phyloP scores from a whole-genome alignment of 2,113 vertebrate species.

The Nyctereutes procyonoides region DNA sequence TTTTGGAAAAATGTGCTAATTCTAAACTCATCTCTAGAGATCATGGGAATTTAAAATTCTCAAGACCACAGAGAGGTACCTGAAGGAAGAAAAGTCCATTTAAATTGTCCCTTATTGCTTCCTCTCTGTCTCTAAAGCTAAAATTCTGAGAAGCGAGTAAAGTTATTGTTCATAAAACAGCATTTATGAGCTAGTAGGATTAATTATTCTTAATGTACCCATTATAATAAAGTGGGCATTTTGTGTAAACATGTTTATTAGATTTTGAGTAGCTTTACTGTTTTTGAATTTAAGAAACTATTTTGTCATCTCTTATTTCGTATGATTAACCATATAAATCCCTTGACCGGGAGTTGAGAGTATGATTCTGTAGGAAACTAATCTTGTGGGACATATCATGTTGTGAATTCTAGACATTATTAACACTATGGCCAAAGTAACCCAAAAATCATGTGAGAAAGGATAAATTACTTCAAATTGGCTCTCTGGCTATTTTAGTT shows the following conservation, averaged over 20 bases:
- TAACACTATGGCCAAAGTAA: background rate
- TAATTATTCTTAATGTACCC: background rate
- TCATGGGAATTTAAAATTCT: background rate
- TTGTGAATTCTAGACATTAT: background rate
- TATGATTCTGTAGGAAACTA: background rate
- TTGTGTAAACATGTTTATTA: background rate
- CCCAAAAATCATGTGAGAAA: background rate
- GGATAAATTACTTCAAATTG: background rate
- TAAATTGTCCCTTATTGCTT: background rate
- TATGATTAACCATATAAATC: background rate
- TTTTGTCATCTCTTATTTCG: background rate
- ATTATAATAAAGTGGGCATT: background rate
- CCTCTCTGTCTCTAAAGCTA: background rate
- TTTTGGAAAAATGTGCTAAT: slow-evolving; percentile 17
- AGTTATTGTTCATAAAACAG: background rate
- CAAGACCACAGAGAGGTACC: background rate
- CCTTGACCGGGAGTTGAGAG: background rate
- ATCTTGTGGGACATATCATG: background rate
- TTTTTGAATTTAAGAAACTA: slow-evolving; percentile 44
- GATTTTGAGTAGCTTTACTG: background rate
- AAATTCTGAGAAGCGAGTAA: slow-evolving; percentile 11
- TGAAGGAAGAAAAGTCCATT: background rate
- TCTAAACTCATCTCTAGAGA: background rate
- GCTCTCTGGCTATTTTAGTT: background rate
- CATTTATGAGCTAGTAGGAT: background rate